Base-by-base conservation (phyloP, 2,888 invertebrate genomes). In the Pantelozetes paolii region DNA sequence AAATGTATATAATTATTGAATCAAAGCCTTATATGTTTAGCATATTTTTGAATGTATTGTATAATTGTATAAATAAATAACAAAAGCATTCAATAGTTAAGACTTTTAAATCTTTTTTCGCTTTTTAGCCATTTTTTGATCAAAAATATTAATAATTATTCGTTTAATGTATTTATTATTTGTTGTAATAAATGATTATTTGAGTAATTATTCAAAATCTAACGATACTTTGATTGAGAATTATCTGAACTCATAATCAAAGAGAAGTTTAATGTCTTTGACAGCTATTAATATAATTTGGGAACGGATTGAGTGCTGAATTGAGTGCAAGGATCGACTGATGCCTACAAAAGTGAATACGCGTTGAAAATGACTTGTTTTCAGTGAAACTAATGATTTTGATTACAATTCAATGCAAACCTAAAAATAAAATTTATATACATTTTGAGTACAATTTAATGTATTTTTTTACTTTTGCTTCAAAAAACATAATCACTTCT, bases 61-160 rank as follows among this genome's bases (percentile, higher is more conserved):
- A 36, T 8, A 36, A 36, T 36, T 11, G 11, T 5, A 36, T 36
- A 36, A 36, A 36, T 36, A 36, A 36, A 5, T 36, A 36, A n/a
- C n/a, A n/a, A 36, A 36, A 36, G 36, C 36, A 36, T 36, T 8
- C 11, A 36, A 36, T 8, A 36, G n/a, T n/a, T 36, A 36, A 50
- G 5, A 50, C 20, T n/a, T 50, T 50, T 45, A 50, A 50, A 50
- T n/a, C n/a, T 50, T n/a, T 50, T 36, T n/a, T 45, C 8, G 40
- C 45, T 15, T 50, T 20, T n/a, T n/a, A 5, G 15, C 50, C n/a
- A 5, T 50, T 8, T n/a, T 50, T 50, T 50, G 5, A n/a, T 50
- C 50, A n/a, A 50, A 50, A 50, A n/a, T 50, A 20, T n/a, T 50
- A 50, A 20, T 45, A 50, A 50, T 50, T n/a, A 50, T 50, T 50